Evolutionary conservation across 64 coral and sea anemone species (phyloP), one percentile per base, ranked within the genome.

Genomic region (Porites lutea): DNA sequence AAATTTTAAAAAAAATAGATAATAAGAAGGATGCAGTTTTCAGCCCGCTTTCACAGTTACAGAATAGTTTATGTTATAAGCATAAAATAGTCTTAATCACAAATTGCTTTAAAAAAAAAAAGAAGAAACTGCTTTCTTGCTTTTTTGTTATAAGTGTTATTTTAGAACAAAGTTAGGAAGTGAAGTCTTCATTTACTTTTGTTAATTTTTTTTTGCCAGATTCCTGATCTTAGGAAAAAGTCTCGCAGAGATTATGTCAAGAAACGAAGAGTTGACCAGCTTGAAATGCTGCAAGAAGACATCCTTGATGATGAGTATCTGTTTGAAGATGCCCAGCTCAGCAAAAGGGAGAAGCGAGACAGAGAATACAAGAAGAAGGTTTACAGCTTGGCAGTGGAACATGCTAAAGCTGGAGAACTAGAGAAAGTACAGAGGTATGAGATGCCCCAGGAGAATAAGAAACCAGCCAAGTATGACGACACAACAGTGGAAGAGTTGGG

Each of bases 401-500:
- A 99, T 72, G 79, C 89, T 10, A 93, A 94, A n/a, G 94, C 97
- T 77, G 94, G 97, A 4, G 94, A 99, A 74, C 52, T 96, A 18
- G 91, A 96, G 48, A 99, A 99, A 63, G 79, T 99, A 6, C 94
- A 99, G 10, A 77, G 96, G 73, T 98, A 98, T 74, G 86, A 78
- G 27, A 99, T 99, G 94, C 97, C 97, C 1, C 93, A 96, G 61
- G 97, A 99, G 27, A 88, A 93, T 74, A 68, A 93, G 8, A 72
- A 99, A 64, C 97, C 97, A 4, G 95, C 97, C 50, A 93, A 99
- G 69, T 99, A 99, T 92, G 97, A 99, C 73, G 97, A 99, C 13
- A 68, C 74, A 43, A 87, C 93, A 16, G 89, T 86, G 6, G 97
- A 99, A 9, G 97, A 99, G 82, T 79, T 96, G 1, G 97, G 97